These are phyloP conservation scores for Aphelinus certus DNA, from an alignment of 1,140 invertebrate species.

Conservation along the genomic window DNA sequence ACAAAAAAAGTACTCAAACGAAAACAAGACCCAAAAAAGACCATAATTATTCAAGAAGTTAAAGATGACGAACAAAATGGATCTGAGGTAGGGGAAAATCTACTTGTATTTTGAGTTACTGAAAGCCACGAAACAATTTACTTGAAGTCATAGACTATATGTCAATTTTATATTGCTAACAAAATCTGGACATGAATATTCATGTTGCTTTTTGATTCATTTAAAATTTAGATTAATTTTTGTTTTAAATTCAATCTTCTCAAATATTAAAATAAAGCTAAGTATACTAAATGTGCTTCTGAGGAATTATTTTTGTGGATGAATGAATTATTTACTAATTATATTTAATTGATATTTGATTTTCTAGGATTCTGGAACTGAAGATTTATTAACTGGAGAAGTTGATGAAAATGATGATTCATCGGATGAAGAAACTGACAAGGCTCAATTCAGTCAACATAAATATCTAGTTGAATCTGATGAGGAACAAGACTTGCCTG, in stretches of 20 bases:
- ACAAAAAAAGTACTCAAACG: conserved; percentile 43
- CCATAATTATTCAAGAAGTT: conserved; percentile 13
- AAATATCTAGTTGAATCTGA: conserved; percentile 62
- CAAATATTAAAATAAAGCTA: not conserved
- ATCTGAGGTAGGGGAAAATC: conserved; percentile 31
- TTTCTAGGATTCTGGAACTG: conserved; percentile 53
- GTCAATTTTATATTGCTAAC: too few species aligned
- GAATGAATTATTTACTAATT: not conserved
- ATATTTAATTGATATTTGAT: conserved; percentile 10
- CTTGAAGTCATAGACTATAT: too few species aligned
- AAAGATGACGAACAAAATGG: conserved; percentile 10
- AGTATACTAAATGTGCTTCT: not conserved
- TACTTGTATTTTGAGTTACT: not conserved
- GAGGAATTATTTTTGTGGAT: not conserved
- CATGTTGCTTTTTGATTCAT: conserved; percentile 12
- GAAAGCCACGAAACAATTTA: too few species aligned
- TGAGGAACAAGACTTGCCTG: conserved; percentile 61
- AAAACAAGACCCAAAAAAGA: conserved; percentile 27
- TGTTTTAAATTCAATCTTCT: conserved; percentile 2
- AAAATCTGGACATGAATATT: not conserved
- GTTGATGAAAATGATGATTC: conserved; percentile 65
- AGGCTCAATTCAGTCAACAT: conserved; percentile 15
- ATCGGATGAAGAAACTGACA: conserved; percentile 67
- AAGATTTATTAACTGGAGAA: conserved; percentile 52
- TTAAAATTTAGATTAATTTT: not conserved